Evolutionary conservation across 2,888 invertebrate genomes (phyloP), one percentile per base, ranked within the genome.

Genomic region (Agonopterix heracliana): DNA sequence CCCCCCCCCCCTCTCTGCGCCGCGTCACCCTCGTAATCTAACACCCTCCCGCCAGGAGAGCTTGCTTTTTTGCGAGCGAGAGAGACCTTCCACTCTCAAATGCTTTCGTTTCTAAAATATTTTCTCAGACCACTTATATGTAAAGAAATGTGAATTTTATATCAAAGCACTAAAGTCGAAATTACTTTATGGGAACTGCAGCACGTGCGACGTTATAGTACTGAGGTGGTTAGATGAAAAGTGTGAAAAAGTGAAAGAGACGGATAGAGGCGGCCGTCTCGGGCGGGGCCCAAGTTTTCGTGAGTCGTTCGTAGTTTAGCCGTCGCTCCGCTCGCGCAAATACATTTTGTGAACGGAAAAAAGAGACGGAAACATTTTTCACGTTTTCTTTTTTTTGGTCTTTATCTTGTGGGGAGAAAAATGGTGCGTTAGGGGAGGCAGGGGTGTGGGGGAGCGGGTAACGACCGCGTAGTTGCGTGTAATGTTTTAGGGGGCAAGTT

Each of bases 171-270:
- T 64, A 78, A 46, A 54, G 65, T 63, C 36, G 1, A 58, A 53
- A 56, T 68, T 73, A 0, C 14, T 12, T 44, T 54, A 51, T 0
- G 1, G 1, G 2, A 4, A 36, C 2, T 1, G 0, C 0, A 35
- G 47, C 41, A 56, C 14, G 59, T 77, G 48, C 41, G 54, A 34
- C 74, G 9, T 68, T 78, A 50, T 40, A 45, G 3, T 55, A 46
- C 46, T 64, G 56, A 42, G 53, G 13, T n/a, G 47, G 53, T 59
- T 57, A 69, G 63, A 78, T 84, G 86, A 88, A 88, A 88, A 88
- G 87, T 88, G 86, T 83, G 83, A 88, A 88, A 88, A 88, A 88
- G 75, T 76, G 88, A 88, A 85, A 87, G 88, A 84, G 88, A 88
- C 78, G 78, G 87, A 87, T 88, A 88, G 85, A 85, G 78, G 78